Percentiles rank a stretch among this genome's conserved stretches.
These are phyloP conservation scores for Pteropus rufus DNA, from an alignment of 2,797 vertebrate genomes.

Conservation along the genomic window DNA sequence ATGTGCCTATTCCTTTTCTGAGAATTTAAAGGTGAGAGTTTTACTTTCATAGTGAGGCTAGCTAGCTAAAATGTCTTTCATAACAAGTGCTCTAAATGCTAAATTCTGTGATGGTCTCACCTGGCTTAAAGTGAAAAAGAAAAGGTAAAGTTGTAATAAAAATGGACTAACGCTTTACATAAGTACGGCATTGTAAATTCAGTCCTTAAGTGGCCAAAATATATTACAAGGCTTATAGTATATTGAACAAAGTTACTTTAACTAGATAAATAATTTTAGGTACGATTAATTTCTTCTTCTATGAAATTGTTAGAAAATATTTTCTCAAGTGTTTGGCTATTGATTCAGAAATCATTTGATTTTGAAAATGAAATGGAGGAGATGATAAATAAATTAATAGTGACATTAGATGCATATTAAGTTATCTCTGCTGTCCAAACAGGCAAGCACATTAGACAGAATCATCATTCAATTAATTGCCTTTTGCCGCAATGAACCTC, in stretches of 20 bases:
- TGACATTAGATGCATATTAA: slow-evolving; percentile 44
- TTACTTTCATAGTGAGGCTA: not conserved
- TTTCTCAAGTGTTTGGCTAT: slow-evolving; percentile 17
- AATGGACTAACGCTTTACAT: not conserved
- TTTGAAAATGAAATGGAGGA: slow-evolving; percentile 47
- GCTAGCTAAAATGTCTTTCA: not conserved
- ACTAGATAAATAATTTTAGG: not conserved
- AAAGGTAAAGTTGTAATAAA: not conserved
- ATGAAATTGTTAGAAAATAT: slow-evolving; percentile 38
- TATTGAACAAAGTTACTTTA: slow-evolving; percentile 12
- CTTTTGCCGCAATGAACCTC: slow-evolving; percentile 48
- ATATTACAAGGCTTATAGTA: not conserved
- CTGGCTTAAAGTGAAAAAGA: not conserved
- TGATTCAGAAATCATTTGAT: slow-evolving; percentile 33
- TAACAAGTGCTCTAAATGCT: not conserved
- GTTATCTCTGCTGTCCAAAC: slow-evolving; percentile 58
- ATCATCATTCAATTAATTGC: slow-evolving; percentile 61
- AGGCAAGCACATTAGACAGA: slow-evolving; percentile 4
- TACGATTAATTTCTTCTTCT: slow-evolving; percentile 12
- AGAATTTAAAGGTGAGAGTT: not conserved
- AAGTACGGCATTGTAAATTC: not conserved
- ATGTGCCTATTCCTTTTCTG: not conserved
- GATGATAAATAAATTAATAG: slow-evolving; percentile 55
- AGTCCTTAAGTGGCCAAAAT: not conserved
- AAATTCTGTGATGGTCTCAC: slow-evolving; percentile 4